Base-by-base conservation (phyloP, 2,113 vertebrate species). In the Varanus komodoensis region DNA sequence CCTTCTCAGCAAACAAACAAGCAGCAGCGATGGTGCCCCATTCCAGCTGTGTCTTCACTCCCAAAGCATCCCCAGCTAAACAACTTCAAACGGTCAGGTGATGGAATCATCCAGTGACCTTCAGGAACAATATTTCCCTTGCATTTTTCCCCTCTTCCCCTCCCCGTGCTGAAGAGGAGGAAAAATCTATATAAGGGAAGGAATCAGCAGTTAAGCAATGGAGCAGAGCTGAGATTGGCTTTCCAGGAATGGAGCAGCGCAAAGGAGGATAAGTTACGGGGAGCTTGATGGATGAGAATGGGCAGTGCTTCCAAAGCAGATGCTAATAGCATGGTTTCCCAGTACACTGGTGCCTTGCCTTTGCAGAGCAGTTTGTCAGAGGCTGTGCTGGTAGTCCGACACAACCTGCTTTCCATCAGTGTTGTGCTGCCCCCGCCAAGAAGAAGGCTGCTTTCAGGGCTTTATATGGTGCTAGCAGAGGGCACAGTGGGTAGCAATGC, bases 101-200 rank as follows among this genome's bases (percentile, higher is more conserved):
- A 68, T 78, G 69, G 85, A 71, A 50, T 75, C 29, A 25, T 77
- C 61, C 21, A 23, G 73, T 87, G 57, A 82, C 23, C 85, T 32
- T 6, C 25, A 54, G 57, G 57, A 78, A 68, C 54, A 54, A 75
- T 25, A 15, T 52, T 83, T 87, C 48, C 32, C 78, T 75, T 29
- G 79, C 54, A 52, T 75, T 74, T 50, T 15, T 48, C n/a, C 52
- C 50, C 64, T 14, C 7, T 89, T 89, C 61, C 32, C 73, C 38
- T 75, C 79, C 71, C 48, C 44, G n/a, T 8, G 6, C 25, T 77
- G 69, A 68, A 84, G 12, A 29, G 69, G 71, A 3, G 34, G 3
- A 71, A 69, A 68, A 68, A 68, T 87, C 90, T 84, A 91, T 87
- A 84, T 87, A 91, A 91, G 90, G 90, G 80, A 91, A 91, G 34